Percentiles rank a stretch among this genome's conserved stretches.
These are phyloP conservation scores for Melanostoma scalare DNA, from an alignment of 2,888 invertebrate genomes.

Conservation along the genomic window DNA sequence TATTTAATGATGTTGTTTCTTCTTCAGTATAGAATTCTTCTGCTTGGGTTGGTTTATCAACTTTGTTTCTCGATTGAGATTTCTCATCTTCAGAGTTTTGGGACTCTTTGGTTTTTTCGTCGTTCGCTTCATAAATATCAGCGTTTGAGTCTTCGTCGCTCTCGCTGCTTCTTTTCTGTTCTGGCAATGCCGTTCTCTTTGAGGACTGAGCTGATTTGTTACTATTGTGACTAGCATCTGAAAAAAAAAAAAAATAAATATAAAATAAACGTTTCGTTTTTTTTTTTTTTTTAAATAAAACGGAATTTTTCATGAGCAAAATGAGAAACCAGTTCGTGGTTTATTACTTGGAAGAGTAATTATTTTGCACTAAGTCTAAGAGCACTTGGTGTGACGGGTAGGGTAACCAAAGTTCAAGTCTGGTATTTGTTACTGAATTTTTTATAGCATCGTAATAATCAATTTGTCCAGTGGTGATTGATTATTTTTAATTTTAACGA, in stretches of 20 bases:
- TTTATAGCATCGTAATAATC: too few species aligned
- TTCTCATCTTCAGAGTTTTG: constrained; percentile 74
- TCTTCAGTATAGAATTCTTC: constrained; percentile 66
- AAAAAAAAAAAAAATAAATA: constrained; percentile 26
- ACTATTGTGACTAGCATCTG: constrained; percentile 44
- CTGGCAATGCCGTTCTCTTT: constrained; percentile 46
- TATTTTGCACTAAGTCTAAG: too few species aligned
- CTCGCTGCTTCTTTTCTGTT: constrained; percentile 61
- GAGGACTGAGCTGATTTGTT: constrained; percentile 56
- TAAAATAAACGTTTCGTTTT: not conserved
- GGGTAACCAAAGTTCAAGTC: too few species aligned
- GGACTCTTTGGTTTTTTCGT: constrained; percentile 74
- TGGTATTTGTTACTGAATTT: too few species aligned
- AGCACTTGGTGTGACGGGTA: too few species aligned
- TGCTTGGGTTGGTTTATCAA: constrained; percentile 63
- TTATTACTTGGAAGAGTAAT: too few species aligned
- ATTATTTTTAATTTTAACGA: too few species aligned
- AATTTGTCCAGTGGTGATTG: too few species aligned
- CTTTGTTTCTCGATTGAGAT: constrained; percentile 66
- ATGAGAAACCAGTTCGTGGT: too few species aligned
- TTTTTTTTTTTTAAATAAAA: constrained; percentile 1
- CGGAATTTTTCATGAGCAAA: not conserved
- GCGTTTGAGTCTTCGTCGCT: constrained; percentile 26
- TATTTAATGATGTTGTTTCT: constrained; percentile 32
- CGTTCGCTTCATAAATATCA: too few species aligned